Percentiles rank a stretch among this genome's conserved stretches.
Evolutionary conservation across 2,888 invertebrate genomes (phyloP).

Genomic region (Leptinotarsa haldemani): DNA sequence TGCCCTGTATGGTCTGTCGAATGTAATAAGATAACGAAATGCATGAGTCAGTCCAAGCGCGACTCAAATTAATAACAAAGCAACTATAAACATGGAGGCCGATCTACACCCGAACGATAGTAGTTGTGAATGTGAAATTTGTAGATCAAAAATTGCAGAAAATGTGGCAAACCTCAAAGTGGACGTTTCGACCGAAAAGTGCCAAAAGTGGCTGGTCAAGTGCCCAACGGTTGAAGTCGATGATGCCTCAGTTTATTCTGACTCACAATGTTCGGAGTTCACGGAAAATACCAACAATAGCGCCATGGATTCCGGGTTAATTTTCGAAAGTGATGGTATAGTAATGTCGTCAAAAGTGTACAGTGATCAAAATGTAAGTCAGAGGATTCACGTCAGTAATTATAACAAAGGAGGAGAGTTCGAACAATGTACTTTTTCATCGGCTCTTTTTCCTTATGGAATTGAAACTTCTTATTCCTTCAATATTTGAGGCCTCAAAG

Average conservation of each 20-base stretch:
- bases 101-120: background rate
- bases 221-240: conserved; percentile 37
- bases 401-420: too few relatives aligned
- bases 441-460: too few relatives aligned
- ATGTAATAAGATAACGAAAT: conserved; percentile 5
- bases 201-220: conserved; percentile 40
- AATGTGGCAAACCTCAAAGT: conserved; percentile 6
- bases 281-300: conserved; percentile 41
- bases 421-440: too few relatives aligned
- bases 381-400: background rate
- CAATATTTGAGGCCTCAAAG: too few relatives aligned
- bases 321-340: conserved; percentile 33
- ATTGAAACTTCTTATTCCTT: too few relatives aligned
- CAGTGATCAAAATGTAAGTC: conserved; percentile 23
- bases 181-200: conserved; percentile 31
- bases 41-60: background rate
- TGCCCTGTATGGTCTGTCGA: background rate
- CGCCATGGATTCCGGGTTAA: conserved; percentile 44
- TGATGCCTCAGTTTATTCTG: conserved; percentile 29
- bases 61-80: conserved; percentile 1
- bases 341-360: conserved; percentile 24
- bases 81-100: conserved; percentile 5
- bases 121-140: conserved; percentile 4
- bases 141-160: background rate
- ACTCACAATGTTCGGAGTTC: conserved; percentile 31